Evolutionary conservation across 2,797 vertebrate species (phyloP).

Genomic region (Aotus griseimembra): DNA sequence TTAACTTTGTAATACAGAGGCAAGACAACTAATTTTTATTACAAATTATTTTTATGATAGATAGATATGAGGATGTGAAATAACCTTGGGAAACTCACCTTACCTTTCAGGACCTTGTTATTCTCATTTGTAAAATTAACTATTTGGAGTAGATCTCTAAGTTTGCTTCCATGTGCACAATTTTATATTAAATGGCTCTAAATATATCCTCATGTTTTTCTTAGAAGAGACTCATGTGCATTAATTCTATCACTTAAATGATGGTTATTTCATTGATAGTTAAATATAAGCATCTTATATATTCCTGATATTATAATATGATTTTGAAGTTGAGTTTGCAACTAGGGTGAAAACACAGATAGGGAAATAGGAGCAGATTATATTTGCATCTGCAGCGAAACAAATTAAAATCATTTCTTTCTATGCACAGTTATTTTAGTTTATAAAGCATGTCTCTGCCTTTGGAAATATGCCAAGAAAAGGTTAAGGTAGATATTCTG

Average conservation of each 20-base stretch:
- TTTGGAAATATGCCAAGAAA: slow-evolving; percentile 32
- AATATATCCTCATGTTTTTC: neutral
- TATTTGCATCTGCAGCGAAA: neutral
- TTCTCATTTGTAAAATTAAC: neutral
- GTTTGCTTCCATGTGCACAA: neutral
- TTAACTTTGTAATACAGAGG: neutral
- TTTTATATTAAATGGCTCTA: slow-evolving; percentile 8
- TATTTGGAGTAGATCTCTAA: neutral
- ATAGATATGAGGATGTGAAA: neutral
- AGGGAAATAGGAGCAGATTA: neutral
- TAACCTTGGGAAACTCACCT: neutral
- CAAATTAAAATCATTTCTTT: neutral
- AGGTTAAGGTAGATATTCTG: slow-evolving; percentile 44
- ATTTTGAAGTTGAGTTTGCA: slow-evolving; percentile 24
- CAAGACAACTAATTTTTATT: neutral
- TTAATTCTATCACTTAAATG: neutral
- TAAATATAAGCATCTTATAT: neutral
- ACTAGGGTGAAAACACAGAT: neutral
- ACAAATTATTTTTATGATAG: neutral
- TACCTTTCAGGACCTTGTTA: neutral
- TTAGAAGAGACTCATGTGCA: slow-evolving; percentile 8
- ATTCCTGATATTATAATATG: neutral
- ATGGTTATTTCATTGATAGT: neutral
- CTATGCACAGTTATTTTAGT: neutral
- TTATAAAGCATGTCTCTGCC: neutral